phyloP scores from a whole-genome alignment of 2,113 vertebrate species.

The Anoplopoma fimbria region DNA sequence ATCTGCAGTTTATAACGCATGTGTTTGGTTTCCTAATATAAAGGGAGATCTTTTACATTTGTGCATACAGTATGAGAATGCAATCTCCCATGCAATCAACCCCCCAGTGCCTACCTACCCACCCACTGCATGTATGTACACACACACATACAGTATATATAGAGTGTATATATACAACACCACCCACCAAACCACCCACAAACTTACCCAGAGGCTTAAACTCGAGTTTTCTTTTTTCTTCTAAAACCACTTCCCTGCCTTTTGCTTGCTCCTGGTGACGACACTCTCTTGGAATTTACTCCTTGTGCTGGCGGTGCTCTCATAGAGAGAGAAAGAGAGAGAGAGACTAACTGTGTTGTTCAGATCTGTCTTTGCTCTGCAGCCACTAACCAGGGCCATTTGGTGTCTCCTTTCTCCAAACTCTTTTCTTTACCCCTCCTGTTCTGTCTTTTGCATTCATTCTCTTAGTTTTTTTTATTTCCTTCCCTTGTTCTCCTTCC shows the following conservation, averaged over 20 bases:
- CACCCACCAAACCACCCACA: conserved; percentile 67
- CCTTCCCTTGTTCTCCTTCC: conserved; percentile 44
- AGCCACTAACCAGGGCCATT: conserved; percentile 78
- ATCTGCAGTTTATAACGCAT: conserved; percentile 1
- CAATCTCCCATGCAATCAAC: not conserved
- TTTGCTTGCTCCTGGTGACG: conserved; percentile 82
- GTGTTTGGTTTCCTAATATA: conserved; percentile 12
- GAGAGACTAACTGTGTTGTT: conserved; percentile 64
- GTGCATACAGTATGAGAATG: conserved; percentile 2
- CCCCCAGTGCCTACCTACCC: not conserved
- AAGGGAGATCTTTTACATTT: conserved; percentile 22
- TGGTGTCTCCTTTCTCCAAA: conserved; percentile 76
- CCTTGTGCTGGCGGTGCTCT: conserved; percentile 81
- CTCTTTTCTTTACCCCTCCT: conserved; percentile 49
- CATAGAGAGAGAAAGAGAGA: conserved; percentile 43
- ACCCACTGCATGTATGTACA: not conserved
- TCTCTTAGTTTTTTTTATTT: conserved; percentile 8
- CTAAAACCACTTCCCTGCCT: conserved; percentile 84
- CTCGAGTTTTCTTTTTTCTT: conserved; percentile 73
- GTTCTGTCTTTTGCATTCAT: conserved; percentile 36
- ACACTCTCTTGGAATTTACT: conserved; percentile 86
- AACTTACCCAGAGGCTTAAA: conserved; percentile 67
- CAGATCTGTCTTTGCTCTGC: conserved; percentile 74
- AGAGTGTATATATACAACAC: conserved; percentile 41
- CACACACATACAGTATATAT: conserved; percentile 11